Base-by-base conservation (phyloP, 2,888 invertebrate genomes). In the Zele albiditarsus region DNA sequence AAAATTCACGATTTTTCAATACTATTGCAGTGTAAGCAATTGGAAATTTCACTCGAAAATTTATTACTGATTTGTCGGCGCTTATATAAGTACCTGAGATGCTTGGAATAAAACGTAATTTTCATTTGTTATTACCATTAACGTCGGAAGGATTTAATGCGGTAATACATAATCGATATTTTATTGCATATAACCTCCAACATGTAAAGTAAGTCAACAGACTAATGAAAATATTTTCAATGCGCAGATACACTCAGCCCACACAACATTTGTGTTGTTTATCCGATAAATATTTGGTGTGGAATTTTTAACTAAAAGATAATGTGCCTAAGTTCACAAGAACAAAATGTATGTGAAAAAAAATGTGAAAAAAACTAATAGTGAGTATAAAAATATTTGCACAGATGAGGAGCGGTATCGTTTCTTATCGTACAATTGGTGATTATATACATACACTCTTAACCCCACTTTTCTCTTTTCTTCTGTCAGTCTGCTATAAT, bases 381-480 rank as follows among this genome's bases (percentile, higher is more conserved):
- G 27, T 69, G 46, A 71, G 42, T 72, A 57, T 49, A 49, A 65
- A 74, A 79, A 79, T 79, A 77, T 79, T 79, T 77, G 74, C 38
- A 63, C 78, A 78, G 74, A 75, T 77, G 75, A 75, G 27, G 25
- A 27, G 46, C 42, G 28, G 31, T 67, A 72, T 69, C 65, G 58
- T 46, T 42, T 49, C 14, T 74, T 77, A 77, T 77, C 76, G 57
- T 20, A 68, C 42, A 10, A 53, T 69, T 31, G 23, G 31, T 49
- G 25, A 46, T 16, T 27, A 27, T 23, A 46, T 46, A 46, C 23
- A 65, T 25, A n/a, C 6, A 42, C 16, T 65, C 42, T 49, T 12
- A 12, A 27, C 27, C n/a, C 5, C 5, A 4, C 53, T 10, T 46
- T 0, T 46, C 0, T n/a, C 16, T 3, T n/a, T 3, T n/a, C 46